Percentiles rank a stretch among this genome's conserved stretches.
phyloP scores from a whole-genome alignment of 2,888 invertebrate genomes.

The Acheta domesticus region DNA sequence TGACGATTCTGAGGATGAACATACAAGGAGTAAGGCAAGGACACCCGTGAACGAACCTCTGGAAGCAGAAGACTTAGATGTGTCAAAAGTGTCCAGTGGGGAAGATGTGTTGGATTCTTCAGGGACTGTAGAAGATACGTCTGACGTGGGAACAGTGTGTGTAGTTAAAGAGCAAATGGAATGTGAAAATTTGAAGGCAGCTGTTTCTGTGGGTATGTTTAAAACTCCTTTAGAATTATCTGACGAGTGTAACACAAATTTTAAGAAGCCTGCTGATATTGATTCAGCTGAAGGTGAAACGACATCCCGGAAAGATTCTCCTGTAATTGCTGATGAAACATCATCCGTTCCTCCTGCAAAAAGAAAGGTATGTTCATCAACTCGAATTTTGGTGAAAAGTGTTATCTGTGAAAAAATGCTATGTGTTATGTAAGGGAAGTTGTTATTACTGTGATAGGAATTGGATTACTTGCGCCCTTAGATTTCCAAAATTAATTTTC shows the following conservation, averaged over 20 bases:
- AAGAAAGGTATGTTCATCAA: background rate
- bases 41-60: background rate
- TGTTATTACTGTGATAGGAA: too few relatives aligned
- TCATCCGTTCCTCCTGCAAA: background rate
- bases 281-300: background rate
- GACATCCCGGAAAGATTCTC: background rate
- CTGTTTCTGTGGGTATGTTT: background rate
- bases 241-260: background rate
- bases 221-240: background rate
- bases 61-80: background rate
- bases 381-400: too few relatives aligned
- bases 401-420: too few relatives aligned
- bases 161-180: background rate
- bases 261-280: background rate
- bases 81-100: background rate
- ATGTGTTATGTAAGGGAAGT: too few relatives aligned
- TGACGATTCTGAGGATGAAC: slow-evolving; percentile 12
- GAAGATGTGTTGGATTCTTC: background rate
- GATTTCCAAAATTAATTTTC: too few relatives aligned
- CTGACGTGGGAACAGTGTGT: background rate
- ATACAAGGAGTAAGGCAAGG: background rate
- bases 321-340: background rate
- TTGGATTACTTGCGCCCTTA: too few relatives aligned
- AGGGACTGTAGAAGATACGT: background rate
- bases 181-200: background rate